A percentile compares a stretch with the other conserved stretches of the same genome.
These are phyloP conservation scores for Sebastes itinus DNA, from an alignment of 2,797 vertebrate genomes.

Conservation along the genomic window DNA sequence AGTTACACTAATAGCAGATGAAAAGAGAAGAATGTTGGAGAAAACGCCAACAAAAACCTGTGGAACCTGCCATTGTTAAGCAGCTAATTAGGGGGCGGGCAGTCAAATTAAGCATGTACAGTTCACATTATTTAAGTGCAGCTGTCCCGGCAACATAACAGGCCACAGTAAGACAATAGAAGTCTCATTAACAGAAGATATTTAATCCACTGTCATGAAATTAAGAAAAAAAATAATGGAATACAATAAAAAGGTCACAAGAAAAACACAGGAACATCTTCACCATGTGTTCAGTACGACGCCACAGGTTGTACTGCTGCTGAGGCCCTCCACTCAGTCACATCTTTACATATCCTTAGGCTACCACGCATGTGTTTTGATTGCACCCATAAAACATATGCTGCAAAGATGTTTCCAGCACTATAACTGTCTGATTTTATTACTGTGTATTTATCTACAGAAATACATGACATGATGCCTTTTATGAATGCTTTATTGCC, in stretches of 20 bases:
- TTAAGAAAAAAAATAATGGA: neutral
- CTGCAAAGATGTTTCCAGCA: conserved; percentile 18
- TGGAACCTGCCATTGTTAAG: conserved; percentile 13
- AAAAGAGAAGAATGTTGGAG: neutral
- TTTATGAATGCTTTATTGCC: conserved; percentile 31
- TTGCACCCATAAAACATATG: conserved; percentile 42
- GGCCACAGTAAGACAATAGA: neutral
- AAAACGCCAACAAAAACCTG: neutral
- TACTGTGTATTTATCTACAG: conserved; percentile 31
- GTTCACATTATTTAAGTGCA: conserved; percentile 16
- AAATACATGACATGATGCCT: conserved; percentile 31
- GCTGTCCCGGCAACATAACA: conserved; percentile 5
- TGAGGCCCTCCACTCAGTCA: neutral
- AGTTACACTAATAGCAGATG: conserved; percentile 4
- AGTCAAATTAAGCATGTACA: conserved; percentile 27
- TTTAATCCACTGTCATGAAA: conserved; percentile 1
- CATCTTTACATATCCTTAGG: conserved; percentile 23
- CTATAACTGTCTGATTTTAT: conserved; percentile 38
- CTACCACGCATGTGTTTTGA: conserved; percentile 25
- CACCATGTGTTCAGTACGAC: neutral
- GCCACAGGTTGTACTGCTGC: neutral
- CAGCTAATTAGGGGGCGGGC: conserved; percentile 19
- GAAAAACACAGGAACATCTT: neutral
- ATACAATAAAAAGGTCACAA: neutral
- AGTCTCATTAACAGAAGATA: conserved; percentile 11